Evolutionary conservation across 2,888 invertebrate species (phyloP), one percentile per base, ranked within the genome.

Genomic region (Mycalesis mineus): DNA sequence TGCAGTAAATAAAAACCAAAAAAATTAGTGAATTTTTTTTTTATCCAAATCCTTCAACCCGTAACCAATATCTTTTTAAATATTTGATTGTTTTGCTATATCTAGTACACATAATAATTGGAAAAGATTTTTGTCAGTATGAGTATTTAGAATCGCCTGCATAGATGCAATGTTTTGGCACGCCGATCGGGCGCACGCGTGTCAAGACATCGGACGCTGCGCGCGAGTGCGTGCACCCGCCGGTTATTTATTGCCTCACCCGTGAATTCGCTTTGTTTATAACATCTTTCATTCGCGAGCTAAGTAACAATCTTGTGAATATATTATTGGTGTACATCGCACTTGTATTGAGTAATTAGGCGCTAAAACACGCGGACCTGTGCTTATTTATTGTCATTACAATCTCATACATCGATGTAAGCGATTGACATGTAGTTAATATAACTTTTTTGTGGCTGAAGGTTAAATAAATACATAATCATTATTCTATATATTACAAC

Each of bases 141-240:
- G 52, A 62, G 61, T 67, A 67, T 65, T 66, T 61, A 54, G 62
- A 61, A 66, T 62, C 58, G 68, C 62, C 58, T 68, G 72, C 74
- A 74, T 77, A 76, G 74, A 78, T 74, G 80, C 76, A 76, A 73
- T 72, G 75, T 74, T 75, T 84, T 85, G 87, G 85, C 87, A 84
- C 81, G 84, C 75, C 69, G 73, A 74, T 69, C 73, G 69, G 60
- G 65, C 78, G 80, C 80, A 82, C 78, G 79, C 84, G 83, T 83
- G 83, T 79, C 78, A 72, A 73, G 76, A 74, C 74, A 75, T 76
- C 77, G 75, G 77, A 78, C 78, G 75, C 73, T 80, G 85, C 84
- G 84, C 86, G 79, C 77, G 83, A 84, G 81, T 84, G 86, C 85
- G 78, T 84, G 85, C 86, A 80, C 78, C 80, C 75, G 75, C 74